A percentile compares a stretch with the other conserved stretches of the same genome.
These are phyloP conservation scores for Myripristis murdjan DNA, from an alignment of 2,797 vertebrate genomes.

Conservation along the genomic window DNA sequence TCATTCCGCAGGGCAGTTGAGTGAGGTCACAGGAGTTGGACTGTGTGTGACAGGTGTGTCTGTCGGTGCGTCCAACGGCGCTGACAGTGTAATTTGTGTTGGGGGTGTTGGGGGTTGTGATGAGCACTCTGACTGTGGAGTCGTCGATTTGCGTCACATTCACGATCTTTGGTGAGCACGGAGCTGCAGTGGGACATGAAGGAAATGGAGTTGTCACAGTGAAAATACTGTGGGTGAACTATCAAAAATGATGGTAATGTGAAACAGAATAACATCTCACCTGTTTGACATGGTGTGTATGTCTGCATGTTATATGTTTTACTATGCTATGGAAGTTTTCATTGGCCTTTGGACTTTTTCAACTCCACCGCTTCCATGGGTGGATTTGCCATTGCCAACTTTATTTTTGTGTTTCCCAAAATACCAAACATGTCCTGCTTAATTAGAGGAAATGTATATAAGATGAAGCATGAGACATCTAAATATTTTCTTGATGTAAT, in stretches of 20 bases:
- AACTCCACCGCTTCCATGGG: too few species aligned
- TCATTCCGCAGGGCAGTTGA: slow-evolving; percentile 88
- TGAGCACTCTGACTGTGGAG: slow-evolving; percentile 83
- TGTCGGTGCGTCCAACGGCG: slow-evolving; percentile 74
- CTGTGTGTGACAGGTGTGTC: slow-evolving; percentile 80
- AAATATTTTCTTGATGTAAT: too few species aligned
- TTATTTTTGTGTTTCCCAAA: too few species aligned
- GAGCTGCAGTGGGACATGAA: slow-evolving; percentile 80
- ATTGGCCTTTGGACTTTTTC: too few species aligned
- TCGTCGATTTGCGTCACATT: slow-evolving; percentile 83
- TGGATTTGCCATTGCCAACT: too few species aligned
- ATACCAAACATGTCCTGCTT: not conserved
- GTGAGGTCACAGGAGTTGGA: slow-evolving; percentile 80
- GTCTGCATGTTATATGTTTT: not conserved
- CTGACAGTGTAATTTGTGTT: slow-evolving; percentile 86
- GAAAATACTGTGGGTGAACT: not conserved
- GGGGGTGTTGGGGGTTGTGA: slow-evolving; percentile 81
- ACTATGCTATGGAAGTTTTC: not conserved
- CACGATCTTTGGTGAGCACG: slow-evolving; percentile 92
- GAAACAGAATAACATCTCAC: not conserved
- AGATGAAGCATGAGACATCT: too few species aligned
- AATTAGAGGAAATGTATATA: too few species aligned
- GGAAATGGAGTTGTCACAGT: not conserved
- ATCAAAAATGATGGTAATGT: not conserved
- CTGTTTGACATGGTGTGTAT: not conserved